Evolutionary conservation across 2,888 invertebrate genomes (phyloP).

Genomic region (Ischnura elegans): DNA sequence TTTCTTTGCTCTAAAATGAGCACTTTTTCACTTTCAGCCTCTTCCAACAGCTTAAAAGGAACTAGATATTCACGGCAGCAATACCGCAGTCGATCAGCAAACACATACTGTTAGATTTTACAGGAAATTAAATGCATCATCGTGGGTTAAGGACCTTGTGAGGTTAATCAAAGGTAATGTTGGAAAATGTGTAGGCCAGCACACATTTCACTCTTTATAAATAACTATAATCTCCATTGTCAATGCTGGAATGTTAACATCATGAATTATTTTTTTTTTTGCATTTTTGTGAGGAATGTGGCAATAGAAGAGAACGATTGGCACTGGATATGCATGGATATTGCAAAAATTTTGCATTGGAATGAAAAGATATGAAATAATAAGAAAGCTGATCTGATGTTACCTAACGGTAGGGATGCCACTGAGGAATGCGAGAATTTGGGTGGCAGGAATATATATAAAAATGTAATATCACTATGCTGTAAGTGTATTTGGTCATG

Average conservation of each 20-base stretch:
- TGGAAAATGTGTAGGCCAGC: not conserved
- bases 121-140: not conserved
- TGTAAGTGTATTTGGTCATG: not conserved
- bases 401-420: not conserved
- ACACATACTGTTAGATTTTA: not conserved
- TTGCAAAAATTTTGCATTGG: not conserved
- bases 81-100: not conserved
- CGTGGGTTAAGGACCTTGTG: not conserved
- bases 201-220: not conserved
- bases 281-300: not conserved
- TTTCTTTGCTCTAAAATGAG: slow-evolving; percentile 39
- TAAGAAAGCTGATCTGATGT: not conserved
- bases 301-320: not conserved
- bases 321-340: not conserved
- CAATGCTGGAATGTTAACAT: not conserved
- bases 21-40: not conserved
- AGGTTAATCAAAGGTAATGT: not conserved
- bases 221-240: not conserved
- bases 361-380: not conserved
- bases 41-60: not conserved
- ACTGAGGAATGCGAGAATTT: not conserved
- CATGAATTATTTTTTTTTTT: not conserved
- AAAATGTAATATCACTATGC: not conserved
- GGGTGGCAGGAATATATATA: not conserved
- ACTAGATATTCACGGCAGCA: not conserved